Base-by-base conservation (phyloP, 2,113 vertebrate genomes). In the Willisornis vidua region DNA sequence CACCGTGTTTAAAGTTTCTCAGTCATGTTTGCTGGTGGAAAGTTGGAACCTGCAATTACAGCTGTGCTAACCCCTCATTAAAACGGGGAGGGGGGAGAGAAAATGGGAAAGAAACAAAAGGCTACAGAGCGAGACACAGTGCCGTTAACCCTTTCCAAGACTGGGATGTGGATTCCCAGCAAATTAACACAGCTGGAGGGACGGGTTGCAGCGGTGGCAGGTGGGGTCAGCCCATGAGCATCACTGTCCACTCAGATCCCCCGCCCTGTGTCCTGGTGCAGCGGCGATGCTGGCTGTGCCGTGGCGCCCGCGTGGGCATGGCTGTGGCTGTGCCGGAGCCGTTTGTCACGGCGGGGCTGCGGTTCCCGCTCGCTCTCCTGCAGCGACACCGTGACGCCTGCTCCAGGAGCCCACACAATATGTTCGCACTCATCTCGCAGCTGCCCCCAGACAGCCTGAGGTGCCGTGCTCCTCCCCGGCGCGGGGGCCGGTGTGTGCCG, bases 31-130 rank as follows among this genome's bases (percentile, higher is more conserved):
- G 78, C 93, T 83, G 68, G 93, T 2, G 1, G 77, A 85, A 91
- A 96, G 83, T 49, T 62, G 63, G 96, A 95, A 95, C 92, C 95
- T 95, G 78, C 95, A 96, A 97, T 97, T 95, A 96, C 35, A 81
- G 91, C 86, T 58, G 88, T 31, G 92, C 93, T 92, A 97, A 95
- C 94, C 97, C 84, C 55, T 96, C 89, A 98, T 96, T 96, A 96
- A 81, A 46, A 29, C 46, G 43, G 77, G 80, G 87, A 51, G 59
- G 29, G 75, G 73, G 62, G 43, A 5, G 45, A 52, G 52, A 68
- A 62, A 73, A 68, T 4, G 26, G 45, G 45, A 81, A 61, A 89
- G 86, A 85, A 93, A 94, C 83, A 96, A 89, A 83, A 84, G 46
- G 51, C 90, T 93, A 78, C 80, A 74, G 68, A 82, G 7, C 19